Evolutionary conservation across 1,140 invertebrate species (phyloP), one percentile per base, ranked within the genome.

Genomic region (Drosophila kikkawai): DNA sequence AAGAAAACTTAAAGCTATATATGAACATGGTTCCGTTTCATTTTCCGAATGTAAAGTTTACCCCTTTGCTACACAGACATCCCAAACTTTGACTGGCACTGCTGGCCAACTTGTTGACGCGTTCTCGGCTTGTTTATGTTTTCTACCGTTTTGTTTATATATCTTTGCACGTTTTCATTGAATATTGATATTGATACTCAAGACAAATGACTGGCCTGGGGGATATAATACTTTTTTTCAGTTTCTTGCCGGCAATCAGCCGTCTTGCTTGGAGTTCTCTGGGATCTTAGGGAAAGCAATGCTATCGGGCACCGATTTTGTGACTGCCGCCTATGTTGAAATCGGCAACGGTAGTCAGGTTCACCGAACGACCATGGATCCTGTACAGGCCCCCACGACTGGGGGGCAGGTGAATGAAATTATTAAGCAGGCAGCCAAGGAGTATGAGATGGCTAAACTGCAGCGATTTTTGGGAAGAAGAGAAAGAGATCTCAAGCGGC

Each of bases 101-200:
- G 36, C 22, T 17, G 13, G 13, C 5, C 68, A 60, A 87, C 79
- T 88, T 88, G 84, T 83, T 83, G 83, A 82, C 77, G 51, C 56
- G 12, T 37, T 69, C 19, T 13, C 15, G 26, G 22, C 39, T 29
- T 71, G 71, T 71, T 80, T 81, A 75, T 64, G 41, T 50, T 59
- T 77, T 58, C 29, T 55, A 29, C 57, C 42, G 36, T 53, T 11
- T 41, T 64, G 36, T 64, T 74, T 69, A 34, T 51, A 37, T 51
- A 61, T 69, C 22, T 41, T 15, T 57, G 22, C 50, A 47, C 63
- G 9, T 51, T 48, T 44, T 26, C 56, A 8, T 7, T 17, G 17
- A 36, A 55, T 8, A n/a, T n/a, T 7, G 13, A 55, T 8, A n/a
- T n/a, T 7, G 13, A 37, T 7, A 56, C 36, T 29, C 34, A 37